Evolutionary conservation across 2,113 vertebrate species (phyloP).

Genomic region (Syrmaticus mikado): DNA sequence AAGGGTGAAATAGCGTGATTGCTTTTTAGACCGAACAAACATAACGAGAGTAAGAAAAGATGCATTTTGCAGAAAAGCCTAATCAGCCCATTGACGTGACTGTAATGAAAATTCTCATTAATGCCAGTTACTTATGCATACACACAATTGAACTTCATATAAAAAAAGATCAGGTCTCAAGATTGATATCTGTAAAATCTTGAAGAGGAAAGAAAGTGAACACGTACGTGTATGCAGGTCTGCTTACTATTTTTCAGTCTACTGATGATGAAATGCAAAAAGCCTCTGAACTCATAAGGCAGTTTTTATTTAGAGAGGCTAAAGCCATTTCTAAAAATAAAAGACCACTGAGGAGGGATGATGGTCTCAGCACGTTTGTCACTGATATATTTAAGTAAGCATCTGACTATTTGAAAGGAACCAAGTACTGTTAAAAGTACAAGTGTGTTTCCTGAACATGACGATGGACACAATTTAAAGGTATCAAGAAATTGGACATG

Average conservation of each 20-base stretch:
- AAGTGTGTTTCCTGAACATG: background rate
- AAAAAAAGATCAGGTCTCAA: fast-evolving
- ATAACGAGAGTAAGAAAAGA: background rate
- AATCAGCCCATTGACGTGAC: background rate
- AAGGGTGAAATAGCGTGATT: background rate
- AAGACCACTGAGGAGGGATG: background rate
- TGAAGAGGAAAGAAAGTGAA: background rate
- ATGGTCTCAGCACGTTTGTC: background rate
- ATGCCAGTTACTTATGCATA: background rate
- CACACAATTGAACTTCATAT: background rate
- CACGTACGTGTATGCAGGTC: background rate
- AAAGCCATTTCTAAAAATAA: background rate
- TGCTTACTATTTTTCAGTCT: background rate
- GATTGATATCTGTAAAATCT: background rate
- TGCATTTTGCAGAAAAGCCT: background rate
- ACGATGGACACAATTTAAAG: background rate
- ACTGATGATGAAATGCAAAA: background rate
- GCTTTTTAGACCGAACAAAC: background rate
- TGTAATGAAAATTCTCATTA: background rate
- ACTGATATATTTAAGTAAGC: fast-evolving
- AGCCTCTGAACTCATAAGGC: background rate
- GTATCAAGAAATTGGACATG: fast-evolving
- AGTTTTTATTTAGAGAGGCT: background rate
- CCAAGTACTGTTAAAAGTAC: background rate
- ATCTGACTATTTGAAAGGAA: background rate